Percentiles rank a stretch among this genome's conserved stretches.
Conservation (phyloP, 2,113 vertebrate species). For the Melanerpes formicivorus region DNA sequence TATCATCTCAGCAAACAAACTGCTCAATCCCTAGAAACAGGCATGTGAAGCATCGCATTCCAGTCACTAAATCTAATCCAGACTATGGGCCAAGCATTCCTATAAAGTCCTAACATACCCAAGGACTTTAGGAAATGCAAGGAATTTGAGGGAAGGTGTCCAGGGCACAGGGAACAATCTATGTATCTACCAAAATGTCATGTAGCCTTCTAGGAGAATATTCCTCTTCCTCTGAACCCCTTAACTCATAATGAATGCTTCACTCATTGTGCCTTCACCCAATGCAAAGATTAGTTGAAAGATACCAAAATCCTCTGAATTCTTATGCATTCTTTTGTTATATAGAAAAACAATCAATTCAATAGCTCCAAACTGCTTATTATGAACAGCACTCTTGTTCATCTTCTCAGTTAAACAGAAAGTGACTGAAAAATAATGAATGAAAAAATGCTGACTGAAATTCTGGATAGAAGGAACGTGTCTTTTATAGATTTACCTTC, state of each 20-base stretch:
- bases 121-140: slow-evolving; percentile 2
- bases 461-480: not conserved
- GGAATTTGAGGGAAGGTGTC: not conserved
- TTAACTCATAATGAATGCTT: not conserved
- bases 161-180: not conserved
- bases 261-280: not conserved
- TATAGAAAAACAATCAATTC: not conserved
- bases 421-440: not conserved
- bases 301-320: not conserved
- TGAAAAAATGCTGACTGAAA: not conserved
- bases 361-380: not conserved
- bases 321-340: not conserved
- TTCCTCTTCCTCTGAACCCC: not conserved
- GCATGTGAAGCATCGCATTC: slow-evolving; percentile 21
- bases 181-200: not conserved
- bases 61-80: slow-evolving; percentile 34
- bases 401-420: not conserved
- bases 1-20: slow-evolving; percentile 54
- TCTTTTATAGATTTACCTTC: not conserved
- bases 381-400: not conserved
- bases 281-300: not conserved
- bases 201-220: not conserved
- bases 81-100: not conserved
- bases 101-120: not conserved
- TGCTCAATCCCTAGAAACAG: slow-evolving; percentile 19